Evolutionary conservation across 2,888 invertebrate genomes (phyloP), one percentile per base, ranked within the genome.

Genomic region (Dasysyrphus albostriatus): DNA sequence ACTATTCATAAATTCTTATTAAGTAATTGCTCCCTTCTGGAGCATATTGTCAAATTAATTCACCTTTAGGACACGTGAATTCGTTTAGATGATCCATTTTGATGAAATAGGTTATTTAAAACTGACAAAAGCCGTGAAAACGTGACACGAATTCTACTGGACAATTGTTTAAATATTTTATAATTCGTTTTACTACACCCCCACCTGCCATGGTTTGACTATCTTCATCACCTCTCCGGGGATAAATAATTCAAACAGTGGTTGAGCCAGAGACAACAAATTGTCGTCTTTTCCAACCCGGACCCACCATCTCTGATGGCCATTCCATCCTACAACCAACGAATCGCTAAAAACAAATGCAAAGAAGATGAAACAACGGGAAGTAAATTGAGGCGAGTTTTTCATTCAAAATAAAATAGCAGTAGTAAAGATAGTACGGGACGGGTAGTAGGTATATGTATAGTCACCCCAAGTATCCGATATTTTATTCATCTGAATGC

Each of bases 71-170:
- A 79, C 82, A 87, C 87, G 87, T 87, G 87, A 83, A 83, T 70
- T 65, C 87, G 65, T 83, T 87, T 78, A 87, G 51, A 77, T 59
- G 74, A 75, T 78, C 16, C 73, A 24, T 37, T 78, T 49, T 75
- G 82, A 75, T 76, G 72, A 44, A 78, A 75, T 75, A 82, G 67
- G 82, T 79, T 83, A 72, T 72, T 75, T 61, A 79, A 83, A 72
- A 79, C 65, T 83, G 77, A 81, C 81, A 88, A 88, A 88, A 84
- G 85, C 88, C 82, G 88, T 88, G 83, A 88, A 87, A 88, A 89
- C 89, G 89, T 89, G 89, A 89, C 82, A 67, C 79, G 88, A 84
- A 88, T 82, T 83, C 69, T 63, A 83, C 83, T 77, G 88, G 83
- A 88, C 83, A 75, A 77, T 77, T 80, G 87, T 88, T 76, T 88